These are phyloP conservation scores for Thalpophila matura DNA, from an alignment of 2,888 invertebrate species.

Conservation along the genomic window DNA sequence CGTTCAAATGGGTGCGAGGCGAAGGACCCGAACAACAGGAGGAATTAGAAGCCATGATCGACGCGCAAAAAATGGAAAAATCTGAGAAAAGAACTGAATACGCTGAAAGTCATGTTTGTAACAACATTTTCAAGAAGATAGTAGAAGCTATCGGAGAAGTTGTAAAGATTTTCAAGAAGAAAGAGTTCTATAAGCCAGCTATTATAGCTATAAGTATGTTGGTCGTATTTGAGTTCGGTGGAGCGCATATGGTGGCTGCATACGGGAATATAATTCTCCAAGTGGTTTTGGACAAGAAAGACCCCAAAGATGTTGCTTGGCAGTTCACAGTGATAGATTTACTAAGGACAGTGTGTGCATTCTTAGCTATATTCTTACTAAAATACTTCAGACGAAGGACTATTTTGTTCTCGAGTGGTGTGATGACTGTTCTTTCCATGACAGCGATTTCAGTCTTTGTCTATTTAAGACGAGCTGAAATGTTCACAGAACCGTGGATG, in stretches of 20 bases:
- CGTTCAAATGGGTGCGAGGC: conserved; percentile 92
- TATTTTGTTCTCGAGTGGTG: conserved; percentile 83
- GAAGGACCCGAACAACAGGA: conserved; percentile 82
- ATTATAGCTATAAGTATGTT: conserved; percentile 86
- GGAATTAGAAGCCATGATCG: conserved; percentile 84
- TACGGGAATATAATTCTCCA: conserved; percentile 85
- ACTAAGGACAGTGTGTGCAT: conserved; percentile 91
- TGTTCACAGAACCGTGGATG: conserved; percentile 77
- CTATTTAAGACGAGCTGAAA: conserved; percentile 79
- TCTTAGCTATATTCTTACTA: conserved; percentile 87
- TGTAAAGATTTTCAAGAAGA: conserved; percentile 84
- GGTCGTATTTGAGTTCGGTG: conserved; percentile 87
- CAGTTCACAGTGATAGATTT: conserved; percentile 92
- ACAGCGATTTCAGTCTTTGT: conserved; percentile 81
- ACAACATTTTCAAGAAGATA: conserved; percentile 72
- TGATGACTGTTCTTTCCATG: conserved; percentile 82
- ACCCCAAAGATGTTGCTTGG: conserved; percentile 82
- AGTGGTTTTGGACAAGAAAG: conserved; percentile 79
- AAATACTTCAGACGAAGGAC: conserved; percentile 83
- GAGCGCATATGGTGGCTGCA: conserved; percentile 87
- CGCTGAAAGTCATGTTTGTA: conserved; percentile 66
- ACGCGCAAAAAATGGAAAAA: conserved; percentile 78
- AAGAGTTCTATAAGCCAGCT: conserved; percentile 86
- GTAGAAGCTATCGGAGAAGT: conserved; percentile 75
- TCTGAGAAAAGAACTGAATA: conserved; percentile 71